Evolutionary conservation across 2,113 vertebrate species (phyloP).

Genomic region (Trichechus manatus): DNA sequence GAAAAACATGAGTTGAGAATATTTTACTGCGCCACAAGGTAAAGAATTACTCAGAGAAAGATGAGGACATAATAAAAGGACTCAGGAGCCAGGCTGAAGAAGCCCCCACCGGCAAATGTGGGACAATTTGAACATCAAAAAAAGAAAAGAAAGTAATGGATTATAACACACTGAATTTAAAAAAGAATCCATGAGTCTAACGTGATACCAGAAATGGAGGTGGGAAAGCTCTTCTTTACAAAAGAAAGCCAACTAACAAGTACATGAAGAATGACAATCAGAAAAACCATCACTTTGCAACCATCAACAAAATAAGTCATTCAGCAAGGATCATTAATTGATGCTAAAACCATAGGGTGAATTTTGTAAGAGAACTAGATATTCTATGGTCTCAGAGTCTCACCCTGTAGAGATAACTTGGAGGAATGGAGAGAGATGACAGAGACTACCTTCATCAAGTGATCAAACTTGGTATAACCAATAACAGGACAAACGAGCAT

Average conservation of each 20-base stretch:
- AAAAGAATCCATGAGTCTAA: background rate
- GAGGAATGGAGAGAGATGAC: background rate
- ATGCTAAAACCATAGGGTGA: background rate
- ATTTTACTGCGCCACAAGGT: background rate
- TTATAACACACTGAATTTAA: background rate
- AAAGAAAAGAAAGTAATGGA: background rate
- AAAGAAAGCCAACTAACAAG: slow-evolving; percentile 32
- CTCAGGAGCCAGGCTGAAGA: background rate
- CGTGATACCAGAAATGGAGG: background rate
- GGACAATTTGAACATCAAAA: background rate
- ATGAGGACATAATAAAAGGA: background rate
- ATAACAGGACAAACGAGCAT: too few relatives aligned
- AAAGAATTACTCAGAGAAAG: background rate
- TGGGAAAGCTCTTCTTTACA: background rate
- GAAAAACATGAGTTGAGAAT: background rate
- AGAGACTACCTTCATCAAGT: background rate
- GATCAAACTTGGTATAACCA: background rate
- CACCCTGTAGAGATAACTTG: background rate
- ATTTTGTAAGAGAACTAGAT: background rate
- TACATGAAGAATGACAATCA: background rate
- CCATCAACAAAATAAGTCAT: background rate
- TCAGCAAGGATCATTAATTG: background rate
- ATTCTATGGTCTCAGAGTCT: background rate
- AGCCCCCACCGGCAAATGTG: background rate
- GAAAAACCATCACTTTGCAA: background rate